These are phyloP conservation scores for Palythoa caribaeorum DNA, from an alignment of 92 coral and sea anemone genomes.

Conservation along the genomic window DNA sequence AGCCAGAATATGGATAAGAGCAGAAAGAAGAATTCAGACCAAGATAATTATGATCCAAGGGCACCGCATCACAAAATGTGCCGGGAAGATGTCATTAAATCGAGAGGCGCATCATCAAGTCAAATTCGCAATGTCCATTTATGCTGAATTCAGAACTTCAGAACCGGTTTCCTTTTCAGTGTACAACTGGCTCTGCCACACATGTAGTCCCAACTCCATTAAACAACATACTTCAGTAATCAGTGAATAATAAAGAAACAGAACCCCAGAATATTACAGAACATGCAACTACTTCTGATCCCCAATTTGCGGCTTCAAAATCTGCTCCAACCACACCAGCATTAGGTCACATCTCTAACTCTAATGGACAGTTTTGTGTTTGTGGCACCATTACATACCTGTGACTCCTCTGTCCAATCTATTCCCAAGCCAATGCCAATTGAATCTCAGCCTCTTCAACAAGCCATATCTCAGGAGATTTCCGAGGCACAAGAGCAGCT, in stretches of 20 bases:
- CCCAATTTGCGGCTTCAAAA: slow-evolving; percentile 14
- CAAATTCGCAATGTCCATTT: slow-evolving; percentile 41
- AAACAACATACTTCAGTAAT: background rate
- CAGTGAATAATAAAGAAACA: background rate
- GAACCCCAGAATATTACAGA: background rate
- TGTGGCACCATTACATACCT: background rate
- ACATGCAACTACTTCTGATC: background rate
- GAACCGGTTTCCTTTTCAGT: slow-evolving; percentile 9
- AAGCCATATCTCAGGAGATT: slow-evolving; percentile 26
- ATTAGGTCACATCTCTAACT: slow-evolving; percentile 8
- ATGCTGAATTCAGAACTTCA: slow-evolving; percentile 39
- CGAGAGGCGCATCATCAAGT: slow-evolving; percentile 8
- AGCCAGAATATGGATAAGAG: slow-evolving; percentile 41
- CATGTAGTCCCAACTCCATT: slow-evolving; percentile 15
- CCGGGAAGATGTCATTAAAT: slow-evolving; percentile 28
- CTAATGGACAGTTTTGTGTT: background rate
- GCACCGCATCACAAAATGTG: slow-evolving; percentile 38
- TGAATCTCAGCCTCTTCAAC: slow-evolving; percentile 12
- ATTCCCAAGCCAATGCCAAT: background rate
- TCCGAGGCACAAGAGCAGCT: slow-evolving; percentile 39
- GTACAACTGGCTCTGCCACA: slow-evolving; percentile 16
- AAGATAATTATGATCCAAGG: slow-evolving; percentile 48
- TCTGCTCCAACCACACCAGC: slow-evolving; percentile 20
- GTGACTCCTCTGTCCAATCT: slow-evolving; percentile 3
- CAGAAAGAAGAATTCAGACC: slow-evolving; percentile 3